Base-by-base conservation (phyloP, 2,888 invertebrate species). In the Glyphotaelius pellucidus region DNA sequence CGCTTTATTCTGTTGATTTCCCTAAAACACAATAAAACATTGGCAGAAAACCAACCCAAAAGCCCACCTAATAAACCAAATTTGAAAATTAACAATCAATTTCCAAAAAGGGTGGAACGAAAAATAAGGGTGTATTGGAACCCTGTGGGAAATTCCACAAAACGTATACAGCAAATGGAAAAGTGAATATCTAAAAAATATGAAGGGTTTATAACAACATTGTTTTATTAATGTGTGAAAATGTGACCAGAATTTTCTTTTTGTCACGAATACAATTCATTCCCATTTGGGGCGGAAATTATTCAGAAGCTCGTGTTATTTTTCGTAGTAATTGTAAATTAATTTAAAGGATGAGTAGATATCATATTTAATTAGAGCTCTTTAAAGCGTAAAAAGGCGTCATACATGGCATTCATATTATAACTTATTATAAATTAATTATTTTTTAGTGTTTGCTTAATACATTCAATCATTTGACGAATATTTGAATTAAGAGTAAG, bases 171-270 rank as follows among this genome's bases (percentile, higher is more conserved):
- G 81, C 81, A 86, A 83, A 86, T 42, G 47, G 38, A 14, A 86
- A 47, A 42, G 86, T 15, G 86, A 86, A 47, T 2, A 86, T 47
- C 42, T 47, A 2, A 42, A 86, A 86, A 86, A 47, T 47, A n/a
- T 86, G 38, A 86, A 86, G 47, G n/a, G 86, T 47, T 15, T 86
- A 30, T 38, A 25, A 83, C 35, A 83, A 86, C 30, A 86, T 42
- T 42, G 15, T 42, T 86, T 86, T 42, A 86, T 86, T n/a, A 86
- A 86, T 86, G 47, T 30, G 32, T 35, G 86, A 86, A 86, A 86
- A 86, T 15, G 31, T 15, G 32, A 81, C 31, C 15, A 32, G 32
- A 31, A 19, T 81, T 81, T 31, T 81, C 31, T 67, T 67, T 67
- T 67, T 67, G 67, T 67, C 67, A 67, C 67, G 25, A 25, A 19